Base-by-base conservation (phyloP, 1,140 invertebrate genomes). In the Rhynchophorus ferrugineus region DNA sequence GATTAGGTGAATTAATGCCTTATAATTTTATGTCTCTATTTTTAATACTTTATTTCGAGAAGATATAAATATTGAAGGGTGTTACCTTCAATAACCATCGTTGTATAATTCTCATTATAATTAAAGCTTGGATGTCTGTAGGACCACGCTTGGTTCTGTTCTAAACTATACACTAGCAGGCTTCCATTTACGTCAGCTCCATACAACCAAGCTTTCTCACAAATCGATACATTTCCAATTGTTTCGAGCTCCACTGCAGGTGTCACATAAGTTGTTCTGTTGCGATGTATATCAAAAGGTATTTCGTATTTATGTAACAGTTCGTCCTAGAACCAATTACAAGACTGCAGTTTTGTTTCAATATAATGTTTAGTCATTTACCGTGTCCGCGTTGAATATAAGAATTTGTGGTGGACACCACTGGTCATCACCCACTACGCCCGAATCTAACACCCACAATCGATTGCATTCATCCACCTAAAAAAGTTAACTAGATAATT, bases 361-460 rank as follows among this genome's bases (percentile, higher is more conserved):
- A n/a, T n/a, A n/a, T n/a, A n/a, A n/a, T n/a, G n/a, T n/a, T n/a
- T n/a, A n/a, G n/a, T n/a, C n/a, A n/a, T n/a, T 59, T 55, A 66
- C 72, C 0, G 70, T 78, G 13, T 64, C 64, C n/a, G 83, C 59
- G 49, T 80, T 76, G 55, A 84, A 84, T 2, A 77, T 74, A n/a
- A 83, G 54, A 3, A 85, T 58, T 57, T 84, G 76, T 0, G 82
- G 78, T 1, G 70, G 72, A 63, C 83, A 85, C 3, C 72, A 58
- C 43, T 71, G 70, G 0, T 62, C 47, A 0, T 71, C 67, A 1
- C 65, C 69, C 8, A 80, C 55, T 3, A 67, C 71, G 1, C 82
- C 83, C 0, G 78, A 76, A 59, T 85, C 83, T 9, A 84, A 60
- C 1, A 83, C 73, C 81, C 82, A 84, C 33, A 85, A 62, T 57